Evolutionary conservation across 2,888 invertebrate genomes (phyloP), one percentile per base, ranked within the genome.

Genomic region (Zaprionus obscuricornis): DNA sequence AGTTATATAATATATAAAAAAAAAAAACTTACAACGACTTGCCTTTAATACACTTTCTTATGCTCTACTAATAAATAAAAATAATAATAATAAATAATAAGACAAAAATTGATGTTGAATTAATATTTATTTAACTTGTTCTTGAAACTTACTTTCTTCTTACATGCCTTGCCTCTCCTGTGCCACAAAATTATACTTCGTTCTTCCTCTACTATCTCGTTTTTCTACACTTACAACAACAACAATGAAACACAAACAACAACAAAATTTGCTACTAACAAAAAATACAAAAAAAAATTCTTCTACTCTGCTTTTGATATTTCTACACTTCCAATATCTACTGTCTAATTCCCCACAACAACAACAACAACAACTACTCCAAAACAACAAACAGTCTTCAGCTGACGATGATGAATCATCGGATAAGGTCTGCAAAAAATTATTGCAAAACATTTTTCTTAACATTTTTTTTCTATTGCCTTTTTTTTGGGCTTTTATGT

Each of bases 331-430:
- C 58, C 60, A 51, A 20, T 18, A 14, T 17, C 58, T 24, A 60
- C 56, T 65, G 60, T 45, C 49, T 39, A 56, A 64, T 34, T 56
- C 37, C 50, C 55, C 16, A 20, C 18, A 36, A 43, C 22, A 20
- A 39, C 56, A 49, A 45, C 34, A 13, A 2, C 33, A 14, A 33
- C 33, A 11, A 8, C 33, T 3, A 33, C 14, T 49, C 73, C 22
- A 47, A 65, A 59, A 70, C 52, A 27, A 56, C 57, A 56, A 77
- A 54, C 66, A 88, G 88, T 88, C 89, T 64, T 88, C 89, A 60
- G 84, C 89, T 72, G 88, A 89, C 72, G 89, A 87, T 85, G 88
- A 89, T 84, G 89, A 89, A 85, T 88, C 89, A 68, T 87, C 86
- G 57, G 89, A 89, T 68, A 89, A 89, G 89, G 89, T 89, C 88